These are phyloP conservation scores for Caenorhabditis imperialis DNA, from an alignment of 2,888 invertebrate genomes.

Conservation along the genomic window DNA sequence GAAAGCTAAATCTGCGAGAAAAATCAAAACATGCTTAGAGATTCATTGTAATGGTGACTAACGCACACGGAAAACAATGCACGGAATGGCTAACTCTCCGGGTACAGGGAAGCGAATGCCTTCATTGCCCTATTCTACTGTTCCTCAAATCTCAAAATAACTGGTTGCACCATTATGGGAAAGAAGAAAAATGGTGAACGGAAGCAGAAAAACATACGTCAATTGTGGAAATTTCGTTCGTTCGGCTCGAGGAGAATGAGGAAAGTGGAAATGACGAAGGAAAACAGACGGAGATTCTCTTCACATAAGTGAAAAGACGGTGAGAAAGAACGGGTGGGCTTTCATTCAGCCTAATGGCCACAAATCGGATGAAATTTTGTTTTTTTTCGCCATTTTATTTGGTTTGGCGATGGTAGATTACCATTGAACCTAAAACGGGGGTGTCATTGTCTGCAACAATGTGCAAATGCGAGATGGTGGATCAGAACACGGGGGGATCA, in stretches of 20 bases:
- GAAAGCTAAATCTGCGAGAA: slow-evolving; percentile 13
- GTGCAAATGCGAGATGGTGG: too few relatives aligned
- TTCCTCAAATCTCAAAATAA: too few relatives aligned
- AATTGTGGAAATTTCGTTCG: slow-evolving; percentile 37
- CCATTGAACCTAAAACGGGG: too few relatives aligned
- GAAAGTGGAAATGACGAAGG: slow-evolving; percentile 18
- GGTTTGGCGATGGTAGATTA: too few relatives aligned
- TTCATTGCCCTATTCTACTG: slow-evolving; percentile 4
- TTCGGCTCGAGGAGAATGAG: slow-evolving; percentile 3
- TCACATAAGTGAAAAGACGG: slow-evolving; percentile 1
- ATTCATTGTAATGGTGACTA: slow-evolving; percentile 49
- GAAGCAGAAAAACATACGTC: slow-evolving; percentile 47
- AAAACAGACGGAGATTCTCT: slow-evolving; percentile 9
- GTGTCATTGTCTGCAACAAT: too few relatives aligned
- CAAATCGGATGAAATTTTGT: too few relatives aligned
- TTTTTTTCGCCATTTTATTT: too few relatives aligned
- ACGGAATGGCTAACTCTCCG: too few relatives aligned
- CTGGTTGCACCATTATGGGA: too few relatives aligned
- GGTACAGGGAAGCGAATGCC: not conserved
- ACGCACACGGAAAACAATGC: slow-evolving; percentile 17
- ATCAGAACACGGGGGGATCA: too few relatives aligned
- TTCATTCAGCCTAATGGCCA: not conserved
- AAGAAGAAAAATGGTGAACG: slow-evolving; percentile 5
- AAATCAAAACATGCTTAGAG: slow-evolving; percentile 44
- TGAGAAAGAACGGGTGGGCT: slow-evolving; percentile 1